Conservation (phyloP, 1,140 invertebrate genomes). For the Hylyphantes graminicola region DNA sequence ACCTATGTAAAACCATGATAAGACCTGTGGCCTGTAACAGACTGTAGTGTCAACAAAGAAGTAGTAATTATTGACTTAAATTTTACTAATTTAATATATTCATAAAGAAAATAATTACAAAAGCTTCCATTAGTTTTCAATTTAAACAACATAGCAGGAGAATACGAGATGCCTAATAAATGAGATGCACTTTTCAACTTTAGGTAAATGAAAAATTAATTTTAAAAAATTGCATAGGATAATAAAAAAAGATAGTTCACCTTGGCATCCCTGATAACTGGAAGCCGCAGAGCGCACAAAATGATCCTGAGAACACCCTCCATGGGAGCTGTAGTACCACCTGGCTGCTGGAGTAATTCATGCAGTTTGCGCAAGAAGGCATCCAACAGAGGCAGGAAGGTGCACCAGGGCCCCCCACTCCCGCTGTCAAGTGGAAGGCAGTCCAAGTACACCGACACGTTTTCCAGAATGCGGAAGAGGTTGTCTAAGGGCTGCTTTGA, state of each 20-base stretch:
- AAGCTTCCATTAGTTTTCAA: no score
- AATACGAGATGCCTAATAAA: no score
- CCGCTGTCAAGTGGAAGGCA: constrained; percentile 88
- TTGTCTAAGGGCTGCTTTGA: constrained; percentile 82
- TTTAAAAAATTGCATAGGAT: no score
- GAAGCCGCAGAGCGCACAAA: constrained; percentile 79
- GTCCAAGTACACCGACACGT: constrained; percentile 93
- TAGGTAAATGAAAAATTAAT: no score
- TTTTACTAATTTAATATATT: no score
- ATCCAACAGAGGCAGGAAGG: constrained; percentile 85
- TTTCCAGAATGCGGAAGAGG: constrained; percentile 80
- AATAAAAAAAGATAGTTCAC: constrained; percentile 4
- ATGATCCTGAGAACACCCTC: constrained; percentile 86
- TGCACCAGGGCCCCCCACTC: constrained; percentile 75
- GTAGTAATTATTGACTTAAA: no score
- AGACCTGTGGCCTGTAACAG: no score
- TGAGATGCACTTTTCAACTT: no score
- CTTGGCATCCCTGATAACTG: constrained; percentile 66
- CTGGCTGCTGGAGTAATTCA: constrained; percentile 77
- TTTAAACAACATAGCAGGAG: no score
- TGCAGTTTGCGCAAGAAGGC: constrained; percentile 84
- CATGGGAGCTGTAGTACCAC: constrained; percentile 74
- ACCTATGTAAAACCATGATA: no score
- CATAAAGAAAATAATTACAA: no score
- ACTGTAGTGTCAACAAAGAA: no score